Percentiles rank a stretch among this genome's conserved stretches.
Conservation (phyloP, 2,888 invertebrate species). For the Aphelenchoides bicaudatus region DNA sequence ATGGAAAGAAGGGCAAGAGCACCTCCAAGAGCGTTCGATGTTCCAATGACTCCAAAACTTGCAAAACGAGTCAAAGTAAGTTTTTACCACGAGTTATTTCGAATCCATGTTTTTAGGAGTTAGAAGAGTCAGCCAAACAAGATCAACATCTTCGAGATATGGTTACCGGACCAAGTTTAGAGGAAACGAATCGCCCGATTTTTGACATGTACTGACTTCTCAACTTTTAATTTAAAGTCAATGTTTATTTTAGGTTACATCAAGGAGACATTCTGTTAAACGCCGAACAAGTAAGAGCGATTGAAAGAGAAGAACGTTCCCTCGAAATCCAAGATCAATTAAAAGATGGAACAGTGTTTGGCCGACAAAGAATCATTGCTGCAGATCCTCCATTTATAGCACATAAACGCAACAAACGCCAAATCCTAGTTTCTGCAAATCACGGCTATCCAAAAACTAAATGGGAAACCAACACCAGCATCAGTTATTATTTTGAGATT, state of each 20-base stretch:
- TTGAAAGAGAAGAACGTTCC: background rate
- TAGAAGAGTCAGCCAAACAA: conserved; percentile 12
- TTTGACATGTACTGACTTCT: conserved; percentile 3
- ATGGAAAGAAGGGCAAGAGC: conserved; percentile 1
- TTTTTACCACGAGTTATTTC: too few species aligned
- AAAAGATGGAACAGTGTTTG: conserved; percentile 3
- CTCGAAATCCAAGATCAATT: background rate
- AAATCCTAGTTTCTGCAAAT: background rate
- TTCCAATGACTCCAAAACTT: background rate
- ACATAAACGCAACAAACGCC: conserved; percentile 13
- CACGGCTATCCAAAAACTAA: conserved; percentile 19
- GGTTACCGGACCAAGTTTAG: conserved; percentile 5
- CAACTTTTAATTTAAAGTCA: conserved; percentile 16
- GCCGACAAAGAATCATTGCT: background rate
- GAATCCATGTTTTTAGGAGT: too few species aligned
- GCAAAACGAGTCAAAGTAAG: conserved; percentile 2
- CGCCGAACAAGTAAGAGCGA: conserved; percentile 12
- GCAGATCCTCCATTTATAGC: conserved; percentile 8
- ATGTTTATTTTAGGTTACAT: background rate
- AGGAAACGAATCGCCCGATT: conserved; percentile 20
- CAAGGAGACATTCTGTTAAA: conserved; percentile 16
- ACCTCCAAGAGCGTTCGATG: conserved; percentile 6
- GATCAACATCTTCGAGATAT: conserved; percentile 7
- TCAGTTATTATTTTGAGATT: conserved; percentile 18
- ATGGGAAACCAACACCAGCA: conserved; percentile 19